Percentiles rank a stretch among this genome's conserved stretches.
Conservation (phyloP, 2,113 vertebrate species). For the Antechinus flavipes region DNA sequence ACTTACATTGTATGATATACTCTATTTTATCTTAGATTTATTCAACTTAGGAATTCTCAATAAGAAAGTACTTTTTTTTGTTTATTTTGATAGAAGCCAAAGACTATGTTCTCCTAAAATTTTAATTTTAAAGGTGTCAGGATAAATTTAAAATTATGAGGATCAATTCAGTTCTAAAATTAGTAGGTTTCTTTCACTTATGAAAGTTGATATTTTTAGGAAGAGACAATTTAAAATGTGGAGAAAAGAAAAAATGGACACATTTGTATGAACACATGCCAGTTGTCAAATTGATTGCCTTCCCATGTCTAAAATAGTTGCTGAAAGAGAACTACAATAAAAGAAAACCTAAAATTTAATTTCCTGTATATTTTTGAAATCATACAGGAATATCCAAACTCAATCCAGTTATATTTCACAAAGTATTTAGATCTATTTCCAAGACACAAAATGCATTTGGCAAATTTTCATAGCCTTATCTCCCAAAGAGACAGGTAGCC, state of each 20-base stretch:
- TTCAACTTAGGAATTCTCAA: not conserved
- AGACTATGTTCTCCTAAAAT: not conserved
- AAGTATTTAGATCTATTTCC: slow-evolving; percentile 18
- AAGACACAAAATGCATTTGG: slow-evolving; percentile 31
- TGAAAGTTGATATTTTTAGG: slow-evolving; percentile 5
- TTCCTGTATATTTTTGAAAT: not conserved
- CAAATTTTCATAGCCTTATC: slow-evolving; percentile 45
- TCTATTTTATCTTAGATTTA: not conserved
- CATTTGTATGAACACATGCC: not conserved
- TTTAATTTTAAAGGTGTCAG: not conserved
- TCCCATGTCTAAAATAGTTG: not conserved
- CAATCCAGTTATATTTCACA: not conserved
- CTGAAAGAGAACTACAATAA: slow-evolving; percentile 24
- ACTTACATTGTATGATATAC: not conserved
- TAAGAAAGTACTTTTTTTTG: not conserved
- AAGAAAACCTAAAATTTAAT: not conserved
- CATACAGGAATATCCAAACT: not conserved
- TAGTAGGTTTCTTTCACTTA: not conserved
- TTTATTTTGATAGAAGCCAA: not conserved
- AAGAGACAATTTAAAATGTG: not conserved
- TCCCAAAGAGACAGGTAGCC: not conserved
- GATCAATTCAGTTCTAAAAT: slow-evolving; percentile 5
- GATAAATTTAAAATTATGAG: not conserved
- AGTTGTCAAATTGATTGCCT: slow-evolving; percentile 11
- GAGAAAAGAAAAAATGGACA: not conserved